A percentile compares a stretch with the other conserved stretches of the same genome.
Conservation (phyloP, 2,797 vertebrate genomes). For the Amphiprion clarkii region DNA sequence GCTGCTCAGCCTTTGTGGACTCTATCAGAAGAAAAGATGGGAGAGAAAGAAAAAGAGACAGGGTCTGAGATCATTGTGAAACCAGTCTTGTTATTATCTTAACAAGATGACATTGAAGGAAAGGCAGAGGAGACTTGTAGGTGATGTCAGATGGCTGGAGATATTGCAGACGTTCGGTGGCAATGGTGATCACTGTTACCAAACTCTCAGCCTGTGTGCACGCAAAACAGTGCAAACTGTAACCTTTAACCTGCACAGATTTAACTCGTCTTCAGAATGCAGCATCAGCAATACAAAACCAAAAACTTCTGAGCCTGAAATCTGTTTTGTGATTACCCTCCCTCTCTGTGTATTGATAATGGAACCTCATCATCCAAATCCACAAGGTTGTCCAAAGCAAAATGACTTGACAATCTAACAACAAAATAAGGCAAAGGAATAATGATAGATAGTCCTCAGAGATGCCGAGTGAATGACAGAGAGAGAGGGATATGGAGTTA, state of each 20-base stretch:
- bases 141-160: background rate
- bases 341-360: conserved; percentile 49
- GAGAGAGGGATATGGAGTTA: conserved; percentile 58
- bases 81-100: background rate
- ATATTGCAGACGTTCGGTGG: background rate
- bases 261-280: conserved; percentile 37
- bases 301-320: conserved; percentile 52
- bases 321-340: conserved; percentile 31
- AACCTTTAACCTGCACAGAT: conserved; percentile 14
- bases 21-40: conserved; percentile 57
- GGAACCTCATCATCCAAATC: conserved; percentile 61
- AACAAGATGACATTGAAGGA: background rate
- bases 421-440: conserved; percentile 57
- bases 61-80: conserved; percentile 23
- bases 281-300: conserved; percentile 41
- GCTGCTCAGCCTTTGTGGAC: conserved; percentile 24
- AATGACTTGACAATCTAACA: conserved; percentile 42
- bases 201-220: background rate
- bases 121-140: background rate
- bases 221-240: conserved; percentile 20
- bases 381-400: conserved; percentile 55
- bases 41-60: conserved; percentile 27
- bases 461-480: conserved; percentile 73
- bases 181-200: background rate
- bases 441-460: conserved; percentile 79